Evolutionary conservation across 2,888 invertebrate species (phyloP).

Genomic region (Netelia melanura): DNA sequence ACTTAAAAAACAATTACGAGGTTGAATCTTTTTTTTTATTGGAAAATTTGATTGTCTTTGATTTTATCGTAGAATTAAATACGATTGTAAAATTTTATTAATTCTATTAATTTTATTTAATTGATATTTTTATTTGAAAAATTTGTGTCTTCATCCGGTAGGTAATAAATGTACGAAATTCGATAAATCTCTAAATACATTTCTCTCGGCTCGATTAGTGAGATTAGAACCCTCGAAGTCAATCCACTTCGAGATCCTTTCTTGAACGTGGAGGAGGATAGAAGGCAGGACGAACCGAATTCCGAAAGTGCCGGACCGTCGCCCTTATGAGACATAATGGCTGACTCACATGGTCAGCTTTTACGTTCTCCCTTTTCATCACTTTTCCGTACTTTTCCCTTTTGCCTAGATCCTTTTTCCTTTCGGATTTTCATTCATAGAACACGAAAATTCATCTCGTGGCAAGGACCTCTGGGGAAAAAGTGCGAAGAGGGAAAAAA

Average conservation of each 20-base stretch:
- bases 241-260: conserved; percentile 63
- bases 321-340: conserved; percentile 47
- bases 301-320: conserved; percentile 52
- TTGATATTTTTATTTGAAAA: background rate
- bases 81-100: background rate
- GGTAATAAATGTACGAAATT: conserved; percentile 2
- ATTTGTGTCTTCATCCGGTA: background rate
- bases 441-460: conserved; percentile 20
- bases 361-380: conserved; percentile 11
- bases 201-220: conserved; percentile 72
- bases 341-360: conserved; percentile 61
- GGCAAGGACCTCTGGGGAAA: background rate
- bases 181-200: conserved; percentile 45
- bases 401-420: background rate
- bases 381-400: conserved; percentile 23
- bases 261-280: conserved; percentile 9
- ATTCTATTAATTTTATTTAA: background rate
- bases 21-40: too few relatives aligned
- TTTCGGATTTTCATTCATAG: conserved; percentile 26
- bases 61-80: background rate
- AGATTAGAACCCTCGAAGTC: conserved; percentile 72
- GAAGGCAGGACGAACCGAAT: conserved; percentile 33
- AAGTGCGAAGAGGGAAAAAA: conserved; percentile 10
- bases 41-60: background rate
- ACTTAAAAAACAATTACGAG: background rate